phyloP scores from a whole-genome alignment of 2,797 vertebrate species.

The Chromobotia macracanthus region DNA sequence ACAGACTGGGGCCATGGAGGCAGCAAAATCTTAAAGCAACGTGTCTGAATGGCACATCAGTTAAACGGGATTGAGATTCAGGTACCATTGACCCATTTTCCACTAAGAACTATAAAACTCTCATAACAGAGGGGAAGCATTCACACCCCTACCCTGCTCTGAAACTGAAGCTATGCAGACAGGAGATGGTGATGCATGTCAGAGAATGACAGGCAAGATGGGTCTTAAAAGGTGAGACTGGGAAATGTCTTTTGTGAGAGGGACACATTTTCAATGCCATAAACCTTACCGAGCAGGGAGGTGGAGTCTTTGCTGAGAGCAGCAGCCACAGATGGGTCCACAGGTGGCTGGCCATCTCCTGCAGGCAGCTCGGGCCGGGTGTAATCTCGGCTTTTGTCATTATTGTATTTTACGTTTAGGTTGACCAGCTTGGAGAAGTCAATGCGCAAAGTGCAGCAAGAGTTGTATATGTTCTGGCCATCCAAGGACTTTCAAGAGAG shows the following conservation, averaged over 20 bases:
- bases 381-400: conserved; percentile 97
- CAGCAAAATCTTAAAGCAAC: conserved; percentile 31
- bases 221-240: conserved; percentile 21
- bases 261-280: background rate
- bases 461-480: conserved; percentile 99
- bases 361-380: conserved; percentile 95
- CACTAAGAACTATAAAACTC: conserved; percentile 37
- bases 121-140: conserved; percentile 30
- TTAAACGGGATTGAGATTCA: conserved; percentile 40
- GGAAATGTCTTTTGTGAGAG: background rate
- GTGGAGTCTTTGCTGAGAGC: conserved; percentile 89
- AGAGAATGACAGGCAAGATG: conserved; percentile 24
- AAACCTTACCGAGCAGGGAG: conserved; percentile 86
- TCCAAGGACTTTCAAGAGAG: conserved; percentile 84
- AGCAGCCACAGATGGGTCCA: conserved; percentile 85
- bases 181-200: conserved; percentile 35
- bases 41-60: conserved; percentile 40
- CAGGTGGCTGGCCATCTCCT: conserved; percentile 88
- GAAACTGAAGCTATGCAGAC: conserved; percentile 42
- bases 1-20: conserved; percentile 36
- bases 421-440: conserved; percentile 99
- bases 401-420: conserved; percentile 99
- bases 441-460: conserved; percentile 96
- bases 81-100: conserved; percentile 36
- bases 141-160: conserved; percentile 43